phyloP scores from a whole-genome alignment of 30 jellyfish, hydroid and myxozoan genomes.

The Catostylus mosaicus region DNA sequence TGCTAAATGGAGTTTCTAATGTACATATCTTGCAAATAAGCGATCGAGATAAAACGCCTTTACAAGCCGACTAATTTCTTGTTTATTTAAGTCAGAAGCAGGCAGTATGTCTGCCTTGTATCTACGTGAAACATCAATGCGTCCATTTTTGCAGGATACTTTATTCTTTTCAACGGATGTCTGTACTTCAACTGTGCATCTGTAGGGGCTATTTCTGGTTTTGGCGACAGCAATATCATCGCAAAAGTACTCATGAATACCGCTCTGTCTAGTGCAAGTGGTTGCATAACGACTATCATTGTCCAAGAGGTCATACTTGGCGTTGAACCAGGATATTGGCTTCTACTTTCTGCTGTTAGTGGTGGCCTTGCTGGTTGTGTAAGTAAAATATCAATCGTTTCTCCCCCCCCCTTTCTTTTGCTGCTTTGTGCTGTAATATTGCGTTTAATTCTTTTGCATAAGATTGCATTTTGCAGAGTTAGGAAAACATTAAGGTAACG shows the following conservation, averaged over 20 bases:
- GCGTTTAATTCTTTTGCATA: no score
- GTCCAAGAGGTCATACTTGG: constrained; percentile 36
- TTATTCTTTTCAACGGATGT: constrained; percentile 29
- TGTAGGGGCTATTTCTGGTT: constrained; percentile 16
- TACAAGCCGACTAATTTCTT: no score
- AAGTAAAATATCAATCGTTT: not conserved
- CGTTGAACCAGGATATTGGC: constrained; percentile 50
- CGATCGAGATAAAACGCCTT: no score
- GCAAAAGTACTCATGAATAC: constrained; percentile 37
- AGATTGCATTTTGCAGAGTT: no score
- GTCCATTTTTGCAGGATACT: constrained; percentile 8
- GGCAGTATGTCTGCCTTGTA: no score
- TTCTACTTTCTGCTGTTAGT: constrained; percentile 25
- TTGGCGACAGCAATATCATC: constrained; percentile 5
- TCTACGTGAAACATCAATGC: not conserved
- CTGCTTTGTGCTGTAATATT: no score
- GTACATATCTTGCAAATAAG: no score
- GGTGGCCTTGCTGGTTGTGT: constrained; percentile 46
- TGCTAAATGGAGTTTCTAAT: no score
- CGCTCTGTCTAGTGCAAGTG: constrained; percentile 20
- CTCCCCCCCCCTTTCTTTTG: no score
- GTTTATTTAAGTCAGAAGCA: no score
- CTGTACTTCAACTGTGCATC: constrained; percentile 49
- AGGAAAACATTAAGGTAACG: no score
- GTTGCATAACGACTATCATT: constrained; percentile 5